Evolutionary conservation across 1,140 invertebrate species (phyloP).

Genomic region (Ericerus pela): DNA sequence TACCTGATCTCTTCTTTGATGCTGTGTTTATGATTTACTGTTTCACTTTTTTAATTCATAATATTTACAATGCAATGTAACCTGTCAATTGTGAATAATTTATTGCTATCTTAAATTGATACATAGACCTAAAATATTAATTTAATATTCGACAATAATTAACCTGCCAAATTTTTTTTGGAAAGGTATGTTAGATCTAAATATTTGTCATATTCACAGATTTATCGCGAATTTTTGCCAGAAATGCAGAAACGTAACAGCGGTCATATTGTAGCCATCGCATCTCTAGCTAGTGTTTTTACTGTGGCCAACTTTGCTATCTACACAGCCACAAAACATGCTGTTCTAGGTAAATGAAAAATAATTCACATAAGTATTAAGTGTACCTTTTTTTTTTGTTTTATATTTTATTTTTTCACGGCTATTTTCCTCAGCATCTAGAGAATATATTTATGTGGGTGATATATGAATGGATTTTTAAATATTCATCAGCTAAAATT

Average conservation of each 20-base stretch:
- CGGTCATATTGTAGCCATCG: slow-evolving; percentile 16
- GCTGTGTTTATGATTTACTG: too few relatives aligned
- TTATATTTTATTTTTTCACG: not conserved
- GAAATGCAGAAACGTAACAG: slow-evolving; percentile 13
- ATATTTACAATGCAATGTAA: too few relatives aligned
- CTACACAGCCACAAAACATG: slow-evolving; percentile 67
- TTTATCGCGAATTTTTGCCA: slow-evolving; percentile 14
- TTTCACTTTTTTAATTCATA: too few relatives aligned
- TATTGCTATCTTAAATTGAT: too few relatives aligned
- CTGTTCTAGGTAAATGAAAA: slow-evolving; percentile 16
- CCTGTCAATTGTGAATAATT: too few relatives aligned
- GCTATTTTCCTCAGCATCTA: not conserved
- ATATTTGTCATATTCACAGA: slow-evolving; percentile 14
- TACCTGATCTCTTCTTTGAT: too few relatives aligned
- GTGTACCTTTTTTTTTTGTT: not conserved
- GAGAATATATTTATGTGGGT: not conserved
- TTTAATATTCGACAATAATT: too few relatives aligned
- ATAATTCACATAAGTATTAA: not conserved
- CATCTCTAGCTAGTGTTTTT: slow-evolving; percentile 44
- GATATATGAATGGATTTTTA: too few relatives aligned
- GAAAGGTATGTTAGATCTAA: not conserved
- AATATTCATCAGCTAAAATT: too few relatives aligned
- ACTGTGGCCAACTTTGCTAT: slow-evolving; percentile 57
- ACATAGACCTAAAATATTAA: too few relatives aligned
- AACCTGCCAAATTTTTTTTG: too few relatives aligned